Evolutionary conservation across 2,888 invertebrate genomes (phyloP).

Genomic region (Siphonodentalium dalli): DNA sequence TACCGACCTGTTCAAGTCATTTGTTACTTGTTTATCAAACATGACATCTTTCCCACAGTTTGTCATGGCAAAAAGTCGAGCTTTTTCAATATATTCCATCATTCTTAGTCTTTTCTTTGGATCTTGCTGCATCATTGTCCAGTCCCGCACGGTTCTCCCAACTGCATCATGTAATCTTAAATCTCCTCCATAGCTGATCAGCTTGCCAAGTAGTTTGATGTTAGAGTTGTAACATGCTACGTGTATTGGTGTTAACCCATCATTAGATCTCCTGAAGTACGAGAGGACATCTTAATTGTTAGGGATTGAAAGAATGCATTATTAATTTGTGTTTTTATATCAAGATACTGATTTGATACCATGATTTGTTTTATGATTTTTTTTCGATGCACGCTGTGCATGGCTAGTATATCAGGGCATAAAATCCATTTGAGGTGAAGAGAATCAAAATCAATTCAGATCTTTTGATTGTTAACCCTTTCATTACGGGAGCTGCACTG

Average conservation of each 20-base stretch:
- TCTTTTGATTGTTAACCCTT: too few relatives aligned
- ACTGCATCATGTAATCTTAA: constrained; percentile 64
- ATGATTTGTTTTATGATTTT: too few relatives aligned
- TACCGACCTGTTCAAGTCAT: constrained; percentile 24
- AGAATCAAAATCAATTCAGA: too few relatives aligned
- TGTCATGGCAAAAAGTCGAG: constrained; percentile 54
- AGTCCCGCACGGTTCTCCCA: constrained; percentile 60
- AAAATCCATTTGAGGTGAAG: too few relatives aligned
- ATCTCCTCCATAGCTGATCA: constrained; percentile 66
- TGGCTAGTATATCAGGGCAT: too few relatives aligned
- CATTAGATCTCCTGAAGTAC: constrained; percentile 53
- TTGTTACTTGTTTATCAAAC: constrained; percentile 27
- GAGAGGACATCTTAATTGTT: too few relatives aligned
- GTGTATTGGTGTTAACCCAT: constrained; percentile 66
- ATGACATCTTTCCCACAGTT: constrained; percentile 37
- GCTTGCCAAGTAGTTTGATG: constrained; percentile 52
- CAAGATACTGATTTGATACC: too few relatives aligned
- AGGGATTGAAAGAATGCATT: too few relatives aligned
- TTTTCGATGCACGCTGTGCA: too few relatives aligned
- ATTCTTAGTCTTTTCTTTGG: constrained; percentile 48
- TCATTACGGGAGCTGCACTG: too few relatives aligned
- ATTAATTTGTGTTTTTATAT: too few relatives aligned
- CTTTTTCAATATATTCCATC: constrained; percentile 58
- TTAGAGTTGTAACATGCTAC: constrained; percentile 63
- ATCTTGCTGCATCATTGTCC: constrained; percentile 48